Base-by-base conservation (phyloP, 2,888 invertebrate species). In the Eupithecia dodoneata region DNA sequence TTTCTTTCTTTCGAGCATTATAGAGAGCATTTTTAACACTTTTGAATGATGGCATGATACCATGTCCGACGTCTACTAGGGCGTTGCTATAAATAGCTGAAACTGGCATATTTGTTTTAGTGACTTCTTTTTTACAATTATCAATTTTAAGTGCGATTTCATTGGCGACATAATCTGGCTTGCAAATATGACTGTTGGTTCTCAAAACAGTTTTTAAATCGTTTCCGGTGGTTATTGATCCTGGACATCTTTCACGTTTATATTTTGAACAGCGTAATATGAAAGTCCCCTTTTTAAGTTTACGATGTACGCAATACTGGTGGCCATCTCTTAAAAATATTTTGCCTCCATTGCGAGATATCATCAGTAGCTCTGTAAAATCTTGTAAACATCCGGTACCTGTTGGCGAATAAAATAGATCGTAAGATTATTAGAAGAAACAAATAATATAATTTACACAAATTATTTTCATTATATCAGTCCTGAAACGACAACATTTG, bases 271-370 rank as follows among this genome's bases (percentile, higher is more conserved):
- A 72, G 6, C 72, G 72, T 63, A 59, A 18, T 42, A 63, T 12
- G 4, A 0, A n/a, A 5, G 59, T 45, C 42, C 63, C 72, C 30
- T 63, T 72, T 30, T 72, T 72, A 45, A 45, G 12, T 45, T 59
- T 45, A 63, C 7, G 44, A 63, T 72, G 42, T 2, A 72, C 4
- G 12, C 10, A 18, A 63, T 72, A 72, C 59, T 63, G 72, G 18
- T 63, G 72, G 5, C 72, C 72, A 4, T 5, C 18, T 18, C 18
- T 47, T 47, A 70, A 70, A 47, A 47, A 45, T 47, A 70, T 18
- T 47, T 47, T 47, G 70, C 70, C 70, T 70, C 70, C 70, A 45
- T 70, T 70, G 70, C 70, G 70, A 70, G 18, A 18, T 70, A 70
- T 70, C n/a, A 45, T 12, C 4, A 47, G 30, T n/a, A 70, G 7